A percentile compares a stretch with the other conserved stretches of the same genome.
phyloP scores from a whole-genome alignment of 2,113 vertebrate genomes.

The Odontophorus gujanensis region DNA sequence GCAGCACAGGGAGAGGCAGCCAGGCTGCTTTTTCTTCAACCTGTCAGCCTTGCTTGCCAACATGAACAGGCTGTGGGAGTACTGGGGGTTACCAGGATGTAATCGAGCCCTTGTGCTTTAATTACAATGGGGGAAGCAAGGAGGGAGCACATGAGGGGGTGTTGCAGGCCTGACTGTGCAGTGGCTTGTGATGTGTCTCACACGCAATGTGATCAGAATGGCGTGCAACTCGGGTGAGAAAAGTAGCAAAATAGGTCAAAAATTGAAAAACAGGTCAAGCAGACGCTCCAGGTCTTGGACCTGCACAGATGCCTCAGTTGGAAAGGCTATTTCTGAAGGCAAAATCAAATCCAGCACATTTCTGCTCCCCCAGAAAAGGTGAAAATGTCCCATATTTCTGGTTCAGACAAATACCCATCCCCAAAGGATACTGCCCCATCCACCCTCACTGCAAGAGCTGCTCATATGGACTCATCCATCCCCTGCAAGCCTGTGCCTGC shows the following conservation, averaged over 20 bases:
- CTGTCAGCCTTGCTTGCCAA: not conserved
- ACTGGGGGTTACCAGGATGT: not conserved
- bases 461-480: not conserved
- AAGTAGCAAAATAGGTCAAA: not conserved
- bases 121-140: fast-evolving
- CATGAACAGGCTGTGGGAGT: not conserved
- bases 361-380: not conserved
- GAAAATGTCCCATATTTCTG: not conserved
- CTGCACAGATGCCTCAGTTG: fast-evolving
- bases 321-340: not conserved
- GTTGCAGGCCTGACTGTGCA: not conserved
- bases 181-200: not conserved
- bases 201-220: not conserved
- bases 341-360: not conserved
- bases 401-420: not conserved
- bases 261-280: not conserved
- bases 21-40: not conserved
- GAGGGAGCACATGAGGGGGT: not conserved
- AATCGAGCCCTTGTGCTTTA: fast-evolving
- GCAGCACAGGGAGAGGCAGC: not conserved
- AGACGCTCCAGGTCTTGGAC: not conserved
- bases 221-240: not conserved
- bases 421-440: not conserved
- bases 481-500: not conserved
- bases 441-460: not conserved